phyloP scores from a whole-genome alignment of 2,113 vertebrate species.

The Otis tarda region DNA sequence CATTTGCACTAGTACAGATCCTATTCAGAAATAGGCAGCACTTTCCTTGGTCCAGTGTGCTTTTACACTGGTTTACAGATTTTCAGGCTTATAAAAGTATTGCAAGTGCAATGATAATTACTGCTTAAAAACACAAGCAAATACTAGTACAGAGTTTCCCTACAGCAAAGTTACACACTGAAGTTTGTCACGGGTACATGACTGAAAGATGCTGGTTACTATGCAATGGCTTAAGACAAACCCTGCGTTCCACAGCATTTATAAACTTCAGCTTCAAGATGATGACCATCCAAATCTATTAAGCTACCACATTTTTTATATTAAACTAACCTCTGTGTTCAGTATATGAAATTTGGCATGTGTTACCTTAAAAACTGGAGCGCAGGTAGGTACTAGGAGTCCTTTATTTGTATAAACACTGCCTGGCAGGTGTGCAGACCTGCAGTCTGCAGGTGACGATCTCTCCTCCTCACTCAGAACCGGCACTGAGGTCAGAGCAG shows the following conservation, averaged over 20 bases:
- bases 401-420: not conserved
- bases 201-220: not conserved
- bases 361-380: not conserved
- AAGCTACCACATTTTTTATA: not conserved
- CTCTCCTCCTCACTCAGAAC: not conserved
- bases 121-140: not conserved
- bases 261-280: not conserved
- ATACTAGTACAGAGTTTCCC: not conserved
- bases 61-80: not conserved
- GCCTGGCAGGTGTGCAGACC: fast-evolving
- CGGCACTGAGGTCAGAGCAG: not conserved
- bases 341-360: fast-evolving
- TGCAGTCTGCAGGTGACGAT: not conserved
- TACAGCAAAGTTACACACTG: not conserved
- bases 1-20: constrained; percentile 35
- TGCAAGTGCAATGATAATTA: not conserved
- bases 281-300: not conserved
- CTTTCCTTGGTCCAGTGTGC: not conserved
- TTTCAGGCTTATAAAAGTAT: not conserved
- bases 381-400: not conserved
- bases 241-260: not conserved
- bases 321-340: not conserved
- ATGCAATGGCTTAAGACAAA: not conserved
- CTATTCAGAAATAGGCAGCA: not conserved
- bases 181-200: not conserved